Conservation (phyloP, 2,797 vertebrate species). For the Cirrhinus mrigala region DNA sequence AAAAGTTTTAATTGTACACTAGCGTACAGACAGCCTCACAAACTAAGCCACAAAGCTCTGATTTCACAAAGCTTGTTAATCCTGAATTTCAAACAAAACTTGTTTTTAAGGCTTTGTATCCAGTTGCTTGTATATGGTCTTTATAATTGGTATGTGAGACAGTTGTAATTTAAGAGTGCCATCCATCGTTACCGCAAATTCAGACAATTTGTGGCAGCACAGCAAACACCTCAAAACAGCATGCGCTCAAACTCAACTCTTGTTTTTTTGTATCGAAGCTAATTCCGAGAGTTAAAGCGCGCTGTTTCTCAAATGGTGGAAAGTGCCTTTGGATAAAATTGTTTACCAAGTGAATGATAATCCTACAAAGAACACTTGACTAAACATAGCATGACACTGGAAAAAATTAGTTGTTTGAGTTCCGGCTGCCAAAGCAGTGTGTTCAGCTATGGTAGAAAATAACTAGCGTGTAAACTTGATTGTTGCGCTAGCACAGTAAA, state of each 20-base stretch:
- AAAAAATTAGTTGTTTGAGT: background rate
- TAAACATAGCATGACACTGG: constrained; percentile 1
- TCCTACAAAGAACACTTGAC: constrained; percentile 4
- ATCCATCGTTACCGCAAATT: background rate
- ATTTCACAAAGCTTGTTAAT: background rate
- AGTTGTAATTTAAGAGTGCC: background rate
- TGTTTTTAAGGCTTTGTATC: background rate
- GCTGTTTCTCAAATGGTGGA: constrained; percentile 4
- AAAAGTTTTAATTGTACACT: too few species aligned
- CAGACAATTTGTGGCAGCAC: background rate
- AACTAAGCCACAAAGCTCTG: background rate
- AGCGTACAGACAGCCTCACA: too few species aligned
- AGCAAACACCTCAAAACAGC: background rate
- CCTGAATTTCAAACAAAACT: background rate
- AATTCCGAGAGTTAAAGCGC: background rate
- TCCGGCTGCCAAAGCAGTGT: background rate
- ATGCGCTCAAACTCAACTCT: background rate
- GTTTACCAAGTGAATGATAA: constrained; percentile 19
- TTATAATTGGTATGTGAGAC: background rate
- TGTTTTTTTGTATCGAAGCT: background rate
- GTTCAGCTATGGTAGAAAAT: constrained; percentile 6
- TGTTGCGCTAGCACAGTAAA: constrained; percentile 24
- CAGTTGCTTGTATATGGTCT: background rate
- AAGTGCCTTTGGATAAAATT: constrained; percentile 14
- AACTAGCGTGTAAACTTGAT: background rate